Evolutionary conservation across 2,113 vertebrate species (phyloP).

Genomic region (Procapra przewalskii): DNA sequence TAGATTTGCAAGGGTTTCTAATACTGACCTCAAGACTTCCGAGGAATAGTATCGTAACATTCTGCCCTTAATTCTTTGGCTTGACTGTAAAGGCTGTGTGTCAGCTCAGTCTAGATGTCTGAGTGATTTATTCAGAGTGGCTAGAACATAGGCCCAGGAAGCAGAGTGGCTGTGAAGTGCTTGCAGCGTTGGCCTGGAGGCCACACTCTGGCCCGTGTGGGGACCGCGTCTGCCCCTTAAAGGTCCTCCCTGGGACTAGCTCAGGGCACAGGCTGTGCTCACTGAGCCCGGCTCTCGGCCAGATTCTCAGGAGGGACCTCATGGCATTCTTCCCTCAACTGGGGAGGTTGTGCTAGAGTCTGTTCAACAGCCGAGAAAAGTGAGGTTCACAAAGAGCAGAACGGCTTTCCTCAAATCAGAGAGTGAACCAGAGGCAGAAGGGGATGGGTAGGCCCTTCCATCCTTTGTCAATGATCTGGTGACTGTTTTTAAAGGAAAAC

Average conservation of each 20-base stretch:
- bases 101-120: background rate
- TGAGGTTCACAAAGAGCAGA: background rate
- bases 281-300: rapidly evolving
- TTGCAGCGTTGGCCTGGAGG: background rate
- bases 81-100: background rate
- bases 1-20: background rate
- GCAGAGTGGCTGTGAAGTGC: background rate
- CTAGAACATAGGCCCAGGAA: too few relatives aligned
- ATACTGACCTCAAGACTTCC: background rate
- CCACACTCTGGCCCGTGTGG: rapidly evolving
- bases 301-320: rapidly evolving
- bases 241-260: too few relatives aligned
- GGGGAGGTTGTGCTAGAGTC: background rate
- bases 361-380: background rate
- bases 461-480: rapidly evolving
- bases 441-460: rapidly evolving
- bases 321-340: rapidly evolving
- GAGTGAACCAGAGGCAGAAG: background rate
- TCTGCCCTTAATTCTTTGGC: background rate
- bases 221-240: background rate
- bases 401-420: background rate
- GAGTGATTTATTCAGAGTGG: background rate
- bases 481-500: background rate
- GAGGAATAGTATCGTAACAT: background rate
- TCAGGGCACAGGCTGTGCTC: rapidly evolving